Base-by-base conservation (phyloP, 2,797 vertebrate species). In the Margarornis squamiger region DNA sequence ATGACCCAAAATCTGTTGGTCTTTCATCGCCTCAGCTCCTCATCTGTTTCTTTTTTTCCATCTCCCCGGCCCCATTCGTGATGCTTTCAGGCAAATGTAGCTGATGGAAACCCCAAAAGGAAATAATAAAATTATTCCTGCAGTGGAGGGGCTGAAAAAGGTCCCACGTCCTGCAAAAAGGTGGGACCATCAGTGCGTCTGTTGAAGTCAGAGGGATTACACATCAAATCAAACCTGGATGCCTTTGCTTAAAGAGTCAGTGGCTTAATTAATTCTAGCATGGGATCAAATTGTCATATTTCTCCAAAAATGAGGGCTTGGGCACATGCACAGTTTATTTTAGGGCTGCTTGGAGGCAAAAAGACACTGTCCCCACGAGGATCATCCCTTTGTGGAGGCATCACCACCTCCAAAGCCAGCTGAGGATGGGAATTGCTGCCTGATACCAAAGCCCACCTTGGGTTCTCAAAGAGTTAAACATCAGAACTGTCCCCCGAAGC, bases 241-340 rank as follows among this genome's bases (percentile, higher is more conserved):
- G 8, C 0, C 0, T 43, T 70, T 36, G 5, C 41, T 74, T 6
- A 7, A 38, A 62, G 45, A 22, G 30, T 34, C 41, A 15, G 79
- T 46, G 30, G 6, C 32, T n/a, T 54, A 6, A 62, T 77, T 48
- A 32, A 19, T 57, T 21, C 38, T 18, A 68, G 20, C 36, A 2
- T 2, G 27, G 66, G 36, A 36, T 22, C 5, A 22, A 30, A n/a
- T 34, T 34, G 24, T 5, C 36, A 2, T 3, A 1, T 32, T 75
- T 38, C 51, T 34, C 48, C 5, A 10, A 7, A 19, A 41, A 34
- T 0, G 2, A 46, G 20, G n/a, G 18, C 5, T 23, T n/a, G 39
- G 52, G 65, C 55, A 39, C 0, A 0, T 0, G 1, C 0, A 0
- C 6, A 2, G 9, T 41, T 65, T 34, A 8, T n/a, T 23, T 67